Evolutionary conservation across 2,113 vertebrate genomes (phyloP).

Genomic region (Eudyptes chrysolophus): DNA sequence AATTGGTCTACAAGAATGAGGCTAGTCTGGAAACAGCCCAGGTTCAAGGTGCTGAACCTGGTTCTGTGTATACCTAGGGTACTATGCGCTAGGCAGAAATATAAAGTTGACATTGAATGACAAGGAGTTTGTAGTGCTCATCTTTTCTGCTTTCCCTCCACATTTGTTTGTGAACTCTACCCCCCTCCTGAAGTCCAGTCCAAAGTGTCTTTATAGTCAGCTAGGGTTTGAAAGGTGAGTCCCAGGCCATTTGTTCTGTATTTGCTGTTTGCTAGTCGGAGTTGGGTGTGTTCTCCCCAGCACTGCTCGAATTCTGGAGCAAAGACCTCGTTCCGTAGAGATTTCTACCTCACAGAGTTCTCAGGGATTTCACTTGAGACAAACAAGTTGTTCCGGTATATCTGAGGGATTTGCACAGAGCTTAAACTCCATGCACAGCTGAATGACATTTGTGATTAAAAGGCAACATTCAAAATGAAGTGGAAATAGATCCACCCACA

Average conservation of each 20-base stretch:
- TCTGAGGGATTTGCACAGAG: background rate
- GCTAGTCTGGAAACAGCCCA: background rate
- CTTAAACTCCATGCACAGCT: background rate
- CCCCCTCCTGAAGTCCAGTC: background rate
- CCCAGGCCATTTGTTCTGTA: background rate
- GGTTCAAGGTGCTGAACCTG: background rate
- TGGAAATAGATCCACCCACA: slow-evolving; percentile 41
- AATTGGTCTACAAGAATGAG: background rate
- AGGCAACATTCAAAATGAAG: background rate
- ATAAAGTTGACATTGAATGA: background rate
- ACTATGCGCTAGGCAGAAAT: background rate
- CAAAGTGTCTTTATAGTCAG: background rate
- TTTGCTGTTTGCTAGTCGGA: background rate
- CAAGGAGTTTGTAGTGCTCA: background rate
- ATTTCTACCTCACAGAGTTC: background rate
- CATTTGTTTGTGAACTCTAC: background rate
- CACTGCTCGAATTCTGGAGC: background rate
- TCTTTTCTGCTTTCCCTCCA: background rate
- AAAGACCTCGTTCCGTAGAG: background rate
- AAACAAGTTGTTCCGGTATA: background rate
- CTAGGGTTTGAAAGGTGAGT: background rate
- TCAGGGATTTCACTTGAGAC: background rate
- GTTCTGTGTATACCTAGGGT: background rate
- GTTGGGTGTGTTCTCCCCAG: background rate
- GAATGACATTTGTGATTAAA: slow-evolving; percentile 13